These are phyloP conservation scores for Acanthococcus lagerstroemiae DNA, from an alignment of 2,888 invertebrate species.

Conservation along the genomic window DNA sequence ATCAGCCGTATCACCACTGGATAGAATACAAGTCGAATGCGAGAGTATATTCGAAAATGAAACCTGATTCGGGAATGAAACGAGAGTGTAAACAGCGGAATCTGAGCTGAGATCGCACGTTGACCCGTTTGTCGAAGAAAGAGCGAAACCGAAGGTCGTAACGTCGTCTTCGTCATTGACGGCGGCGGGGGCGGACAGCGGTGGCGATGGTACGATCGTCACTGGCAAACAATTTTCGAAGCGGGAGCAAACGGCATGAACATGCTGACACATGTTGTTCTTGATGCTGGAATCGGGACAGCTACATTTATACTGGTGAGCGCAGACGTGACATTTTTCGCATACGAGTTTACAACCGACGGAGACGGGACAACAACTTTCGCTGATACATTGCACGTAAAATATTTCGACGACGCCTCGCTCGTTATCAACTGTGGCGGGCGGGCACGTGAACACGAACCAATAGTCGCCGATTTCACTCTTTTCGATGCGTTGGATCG, in stretches of 20 bases:
- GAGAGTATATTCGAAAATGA: background rate
- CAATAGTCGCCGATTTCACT: background rate
- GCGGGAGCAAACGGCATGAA: background rate
- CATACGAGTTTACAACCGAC: background rate
- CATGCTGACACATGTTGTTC: background rate
- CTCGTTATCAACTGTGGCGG: background rate
- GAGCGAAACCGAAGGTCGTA: background rate
- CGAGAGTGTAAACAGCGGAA: too few species aligned
- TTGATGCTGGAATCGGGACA: background rate
- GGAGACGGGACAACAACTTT: background rate
- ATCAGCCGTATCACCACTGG: background rate
- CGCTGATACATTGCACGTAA: background rate
- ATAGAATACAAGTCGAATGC: background rate
- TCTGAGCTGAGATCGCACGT: too few species aligned
- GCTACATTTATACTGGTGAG: background rate
- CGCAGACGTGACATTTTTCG: background rate
- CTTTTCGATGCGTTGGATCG: background rate
- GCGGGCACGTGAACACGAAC: background rate
- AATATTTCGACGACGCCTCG: background rate
- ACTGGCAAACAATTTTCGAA: background rate
- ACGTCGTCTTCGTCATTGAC: background rate
- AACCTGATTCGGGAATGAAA: too few species aligned
- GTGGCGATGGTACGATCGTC: background rate
- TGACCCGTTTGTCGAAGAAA: too few species aligned
- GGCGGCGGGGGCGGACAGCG: background rate